phyloP scores from a whole-genome alignment of 2,113 vertebrate genomes.

The Salvelinus alpinus region DNA sequence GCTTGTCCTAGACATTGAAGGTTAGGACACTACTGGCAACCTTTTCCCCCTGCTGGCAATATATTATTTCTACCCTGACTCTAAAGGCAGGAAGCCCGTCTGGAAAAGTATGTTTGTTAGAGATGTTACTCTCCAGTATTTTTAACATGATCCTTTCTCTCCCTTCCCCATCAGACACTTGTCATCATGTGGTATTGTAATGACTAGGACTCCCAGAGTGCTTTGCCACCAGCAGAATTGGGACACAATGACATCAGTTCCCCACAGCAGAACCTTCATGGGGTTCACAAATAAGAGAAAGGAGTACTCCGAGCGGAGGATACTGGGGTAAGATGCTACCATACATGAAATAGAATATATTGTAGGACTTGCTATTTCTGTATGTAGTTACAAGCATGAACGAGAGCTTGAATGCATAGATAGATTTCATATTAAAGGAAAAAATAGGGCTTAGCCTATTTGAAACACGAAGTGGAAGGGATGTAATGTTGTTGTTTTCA shows the following conservation, averaged over 20 bases:
- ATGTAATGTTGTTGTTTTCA: neutral
- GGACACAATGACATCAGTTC: conserved; percentile 54
- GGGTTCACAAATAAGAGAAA: conserved; percentile 88
- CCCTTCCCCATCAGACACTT: conserved; percentile 67
- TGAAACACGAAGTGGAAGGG: no score
- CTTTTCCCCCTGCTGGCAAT: conserved; percentile 9
- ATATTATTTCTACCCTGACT: conserved; percentile 17
- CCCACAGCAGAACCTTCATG: conserved; percentile 82
- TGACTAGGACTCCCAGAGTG: conserved; percentile 69
- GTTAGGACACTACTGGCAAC: neutral
- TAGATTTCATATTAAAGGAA: no score
- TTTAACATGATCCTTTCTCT: neutral
- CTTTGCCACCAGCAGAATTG: conserved; percentile 45
- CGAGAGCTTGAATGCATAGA: no score
- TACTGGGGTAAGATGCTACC: conserved; percentile 80
- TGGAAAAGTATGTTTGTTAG: conserved; percentile 15
- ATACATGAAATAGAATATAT: no score
- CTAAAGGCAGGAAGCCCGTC: conserved; percentile 2
- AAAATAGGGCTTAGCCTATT: no score
- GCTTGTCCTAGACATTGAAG: conserved; percentile 16
- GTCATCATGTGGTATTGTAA: conserved; percentile 78
- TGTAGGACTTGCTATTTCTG: no score
- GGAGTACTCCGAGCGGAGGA: conserved; percentile 91
- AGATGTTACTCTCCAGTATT: conserved; percentile 44
- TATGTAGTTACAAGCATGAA: no score